These are phyloP conservation scores for Tamias sibiricus DNA, from an alignment of 2,113 vertebrate species.

Conservation along the genomic window DNA sequence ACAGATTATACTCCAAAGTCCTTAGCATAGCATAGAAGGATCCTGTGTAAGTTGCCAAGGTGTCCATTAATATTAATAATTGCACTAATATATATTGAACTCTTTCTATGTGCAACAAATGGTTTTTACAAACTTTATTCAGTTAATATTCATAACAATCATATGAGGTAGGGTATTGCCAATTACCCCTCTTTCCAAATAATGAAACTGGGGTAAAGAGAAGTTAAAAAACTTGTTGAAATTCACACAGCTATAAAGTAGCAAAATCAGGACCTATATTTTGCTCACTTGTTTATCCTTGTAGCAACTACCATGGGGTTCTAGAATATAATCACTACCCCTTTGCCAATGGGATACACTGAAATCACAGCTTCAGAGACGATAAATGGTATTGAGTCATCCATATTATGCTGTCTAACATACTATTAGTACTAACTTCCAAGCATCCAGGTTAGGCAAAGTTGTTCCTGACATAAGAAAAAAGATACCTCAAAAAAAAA, in stretches of 20 bases:
- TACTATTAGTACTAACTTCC: constrained; percentile 38
- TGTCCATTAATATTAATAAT: constrained; percentile 30
- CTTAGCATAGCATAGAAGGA: background rate
- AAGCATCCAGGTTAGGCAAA: constrained; percentile 8
- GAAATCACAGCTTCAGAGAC: constrained; percentile 39
- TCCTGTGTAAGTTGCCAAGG: background rate
- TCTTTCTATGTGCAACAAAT: constrained; percentile 22
- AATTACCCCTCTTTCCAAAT: background rate
- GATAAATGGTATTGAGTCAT: background rate
- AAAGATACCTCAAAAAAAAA: background rate
- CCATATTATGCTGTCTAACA: constrained; percentile 21
- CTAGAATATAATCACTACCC: constrained; percentile 2
- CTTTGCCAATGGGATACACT: background rate
- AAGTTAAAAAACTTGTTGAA: constrained; percentile 11
- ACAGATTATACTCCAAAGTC: constrained; percentile 14
- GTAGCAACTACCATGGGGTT: background rate
- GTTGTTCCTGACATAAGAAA: constrained; percentile 20
- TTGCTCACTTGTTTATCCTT: background rate
- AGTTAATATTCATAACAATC: constrained; percentile 26
- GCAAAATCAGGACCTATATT: constrained; percentile 8
- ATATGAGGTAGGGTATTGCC: background rate
- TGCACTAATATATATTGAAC: background rate
- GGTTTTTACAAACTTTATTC: background rate
- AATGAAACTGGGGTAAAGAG: background rate
- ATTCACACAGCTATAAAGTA: background rate